These are phyloP conservation scores for Strix occidentalis DNA, from an alignment of 2,797 vertebrate species.

Conservation along the genomic window DNA sequence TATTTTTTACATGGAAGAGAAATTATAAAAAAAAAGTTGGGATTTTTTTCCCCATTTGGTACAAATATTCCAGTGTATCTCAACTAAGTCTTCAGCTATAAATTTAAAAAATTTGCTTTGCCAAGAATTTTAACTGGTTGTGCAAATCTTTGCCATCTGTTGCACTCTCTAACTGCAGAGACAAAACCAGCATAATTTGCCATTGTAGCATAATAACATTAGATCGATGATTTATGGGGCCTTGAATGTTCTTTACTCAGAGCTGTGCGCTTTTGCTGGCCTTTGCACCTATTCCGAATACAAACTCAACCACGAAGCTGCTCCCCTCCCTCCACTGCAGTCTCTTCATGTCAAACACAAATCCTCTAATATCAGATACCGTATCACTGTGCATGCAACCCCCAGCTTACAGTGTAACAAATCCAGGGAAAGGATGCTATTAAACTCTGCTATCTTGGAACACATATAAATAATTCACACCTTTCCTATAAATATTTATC, in stretches of 20 bases:
- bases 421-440: slow-evolving; percentile 29
- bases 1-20: background rate
- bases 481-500: slow-evolving; percentile 70
- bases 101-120: slow-evolving; percentile 59
- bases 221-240: slow-evolving; percentile 57
- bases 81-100: slow-evolving; percentile 17
- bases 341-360: slow-evolving; percentile 1
- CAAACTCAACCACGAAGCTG: background rate
- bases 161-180: slow-evolving; percentile 60
- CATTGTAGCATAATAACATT: slow-evolving; percentile 56
- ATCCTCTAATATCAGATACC: slow-evolving; percentile 8
- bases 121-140: slow-evolving; percentile 63
- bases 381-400: background rate
- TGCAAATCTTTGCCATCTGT: slow-evolving; percentile 73
- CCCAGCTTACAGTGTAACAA: background rate
- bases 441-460: slow-evolving; percentile 49
- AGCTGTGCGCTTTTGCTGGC: background rate
- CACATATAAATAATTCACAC: slow-evolving; percentile 69
- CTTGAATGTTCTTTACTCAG: slow-evolving; percentile 40
- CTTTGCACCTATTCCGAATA: background rate
- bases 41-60: background rate
- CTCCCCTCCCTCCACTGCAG: background rate
- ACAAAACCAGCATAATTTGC: slow-evolving; percentile 53
- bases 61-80: slow-evolving; percentile 30
- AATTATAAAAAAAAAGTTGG: background rate